Percentiles rank a stretch among this genome's conserved stretches.
phyloP scores from a whole-genome alignment of 2,888 invertebrate species.

The Lepidocyrtinus sp. region DNA sequence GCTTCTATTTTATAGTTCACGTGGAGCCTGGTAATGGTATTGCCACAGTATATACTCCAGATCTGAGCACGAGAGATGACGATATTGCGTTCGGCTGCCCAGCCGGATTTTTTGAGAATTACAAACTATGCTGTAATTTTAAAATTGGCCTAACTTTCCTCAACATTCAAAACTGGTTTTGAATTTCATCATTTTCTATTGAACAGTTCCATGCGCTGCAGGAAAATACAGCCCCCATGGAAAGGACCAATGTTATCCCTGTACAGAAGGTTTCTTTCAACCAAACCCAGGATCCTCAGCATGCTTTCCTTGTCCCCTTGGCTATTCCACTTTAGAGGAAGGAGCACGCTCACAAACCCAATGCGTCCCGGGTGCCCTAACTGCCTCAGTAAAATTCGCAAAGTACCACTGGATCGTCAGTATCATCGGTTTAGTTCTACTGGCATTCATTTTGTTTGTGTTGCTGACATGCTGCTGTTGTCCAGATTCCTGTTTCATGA shows the following conservation, averaged over 20 bases:
- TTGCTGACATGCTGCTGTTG: slow-evolving; percentile 25
- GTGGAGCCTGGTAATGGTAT: neutral
- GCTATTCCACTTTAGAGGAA: neutral
- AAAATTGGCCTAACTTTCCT: neutral
- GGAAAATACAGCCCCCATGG: slow-evolving; percentile 35
- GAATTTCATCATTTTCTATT: neutral
- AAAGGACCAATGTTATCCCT: slow-evolving; percentile 19
- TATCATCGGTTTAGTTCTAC: neutral
- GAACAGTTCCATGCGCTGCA: slow-evolving; percentile 39
- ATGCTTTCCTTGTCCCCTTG: slow-evolving; percentile 27
- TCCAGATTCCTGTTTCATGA: slow-evolving; percentile 17
- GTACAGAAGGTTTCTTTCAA: slow-evolving; percentile 27
- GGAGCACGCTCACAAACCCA: slow-evolving; percentile 16
- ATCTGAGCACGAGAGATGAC: neutral
- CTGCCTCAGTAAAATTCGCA: neutral
- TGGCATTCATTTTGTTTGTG: neutral
- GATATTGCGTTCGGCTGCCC: slow-evolving; percentile 23
- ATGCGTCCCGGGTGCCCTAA: slow-evolving; percentile 14
- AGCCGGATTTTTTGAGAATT: slow-evolving; percentile 28
- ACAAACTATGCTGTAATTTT: slow-evolving; percentile 37
- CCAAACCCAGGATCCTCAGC: slow-evolving; percentile 41
- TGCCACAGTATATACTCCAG: neutral
- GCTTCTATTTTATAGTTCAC: slow-evolving; percentile 16
- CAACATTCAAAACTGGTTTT: neutral
- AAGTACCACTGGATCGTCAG: neutral